Evolutionary conservation across 2,888 invertebrate species (phyloP), one percentile per base, ranked within the genome.

Genomic region (Nasonia oneida): DNA sequence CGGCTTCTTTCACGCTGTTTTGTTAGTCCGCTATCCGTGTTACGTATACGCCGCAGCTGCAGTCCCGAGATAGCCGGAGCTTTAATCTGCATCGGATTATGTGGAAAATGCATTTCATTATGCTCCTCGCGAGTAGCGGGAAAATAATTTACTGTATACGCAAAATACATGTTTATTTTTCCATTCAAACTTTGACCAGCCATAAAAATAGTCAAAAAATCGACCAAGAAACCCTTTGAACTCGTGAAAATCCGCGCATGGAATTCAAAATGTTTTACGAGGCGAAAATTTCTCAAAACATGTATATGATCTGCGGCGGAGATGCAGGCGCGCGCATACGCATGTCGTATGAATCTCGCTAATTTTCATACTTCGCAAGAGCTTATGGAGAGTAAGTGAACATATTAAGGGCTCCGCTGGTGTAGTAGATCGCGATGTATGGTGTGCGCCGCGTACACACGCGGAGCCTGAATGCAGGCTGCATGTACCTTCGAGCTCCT

Each of bases 81-180:
- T 90, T 90, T 91, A 91, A 91, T 91, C 90, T 91, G 89, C 90
- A 90, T 90, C 84, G 89, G 89, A 91, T 91, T 90, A 91, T 90
- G 86, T 85, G 78, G 75, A 90, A 91, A 90, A 90, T 90, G 90
- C 88, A 90, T 90, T 90, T 89, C 88, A 90, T 90, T 91, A 89
- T 87, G 87, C 23, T 50, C 75, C 37, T 39, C 23, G 23, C 23
- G 23, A 79, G n/a, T 64, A 79, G 23, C 61, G 47, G 61, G 47
- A 78, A 83, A 83, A 83, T 78, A 76, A 83, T 70, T 23, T 64
- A 37, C 50, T 14, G 29, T 29, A 70, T 77, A 39, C 33, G 6
- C 39, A 29, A 29, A 29, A 29, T 29, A 29, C 29, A 29, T 29
- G 1, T 29, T 29, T 29, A 29, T 29, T 29, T 29, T 29, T 29